Evolutionary conservation across 2,797 vertebrate species (phyloP).

Genomic region (Eupleurogrammus muticus): DNA sequence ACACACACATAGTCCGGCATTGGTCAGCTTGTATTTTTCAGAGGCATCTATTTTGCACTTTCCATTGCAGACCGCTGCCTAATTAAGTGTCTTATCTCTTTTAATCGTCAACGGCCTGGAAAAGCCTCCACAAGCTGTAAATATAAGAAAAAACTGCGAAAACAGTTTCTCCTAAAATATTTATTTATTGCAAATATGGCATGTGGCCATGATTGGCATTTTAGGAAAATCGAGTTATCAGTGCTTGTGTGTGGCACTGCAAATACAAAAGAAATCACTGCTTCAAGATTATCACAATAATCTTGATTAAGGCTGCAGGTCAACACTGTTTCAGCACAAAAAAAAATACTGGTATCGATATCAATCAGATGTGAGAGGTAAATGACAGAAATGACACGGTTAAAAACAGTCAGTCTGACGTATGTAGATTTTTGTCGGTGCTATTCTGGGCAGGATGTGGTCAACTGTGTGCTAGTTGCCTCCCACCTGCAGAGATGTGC

Average conservation of each 20-base stretch:
- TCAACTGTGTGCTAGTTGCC: conserved; percentile 58
- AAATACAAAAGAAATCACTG: conserved; percentile 10
- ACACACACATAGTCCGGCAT: conserved; percentile 12
- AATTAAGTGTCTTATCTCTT: conserved; percentile 2
- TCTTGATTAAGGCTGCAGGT: no score
- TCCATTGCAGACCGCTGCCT: neutral
- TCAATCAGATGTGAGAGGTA: conserved; percentile 25
- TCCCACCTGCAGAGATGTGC: conserved; percentile 67
- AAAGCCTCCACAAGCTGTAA: neutral
- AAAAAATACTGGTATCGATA: neutral
- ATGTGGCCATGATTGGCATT: neutral
- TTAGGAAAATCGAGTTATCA: neutral
- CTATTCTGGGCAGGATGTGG: conserved; percentile 71
- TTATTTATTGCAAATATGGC: neutral
- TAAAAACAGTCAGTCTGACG: conserved; percentile 53
- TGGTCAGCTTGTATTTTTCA: conserved; percentile 52
- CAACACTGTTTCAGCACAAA: neutral
- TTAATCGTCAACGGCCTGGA: neutral
- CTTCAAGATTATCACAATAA: neutral
- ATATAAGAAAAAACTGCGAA: neutral
- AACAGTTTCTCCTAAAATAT: neutral
- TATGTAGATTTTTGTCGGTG: conserved; percentile 37
- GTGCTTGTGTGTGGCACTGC: neutral
- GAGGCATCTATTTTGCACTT: conserved; percentile 22
- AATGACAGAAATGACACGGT: conserved; percentile 41